phyloP scores from a whole-genome alignment of 1,140 invertebrate species.

The Cylas formicarius region DNA sequence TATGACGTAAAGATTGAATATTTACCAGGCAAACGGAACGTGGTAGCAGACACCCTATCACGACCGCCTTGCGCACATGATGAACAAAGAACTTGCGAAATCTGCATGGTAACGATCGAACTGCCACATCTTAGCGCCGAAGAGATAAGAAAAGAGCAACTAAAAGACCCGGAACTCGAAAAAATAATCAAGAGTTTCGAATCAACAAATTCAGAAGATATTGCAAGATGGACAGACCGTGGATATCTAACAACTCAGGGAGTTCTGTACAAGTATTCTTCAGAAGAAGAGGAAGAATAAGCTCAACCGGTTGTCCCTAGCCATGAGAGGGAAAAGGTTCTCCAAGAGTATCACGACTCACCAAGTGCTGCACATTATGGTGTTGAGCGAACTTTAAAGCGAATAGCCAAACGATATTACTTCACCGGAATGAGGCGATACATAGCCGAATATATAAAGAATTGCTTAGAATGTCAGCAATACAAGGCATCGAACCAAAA shows the following conservation, averaged over 20 bases:
- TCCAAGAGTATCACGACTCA: conserved; percentile 29
- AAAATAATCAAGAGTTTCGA: conserved; percentile 9
- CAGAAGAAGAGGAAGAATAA: conserved; percentile 25
- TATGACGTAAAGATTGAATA: conserved; percentile 19
- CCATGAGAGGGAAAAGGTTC: conserved; percentile 14
- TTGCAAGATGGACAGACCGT: conserved; percentile 22
- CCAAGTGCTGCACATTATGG: conserved; percentile 31
- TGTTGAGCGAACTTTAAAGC: conserved; percentile 23
- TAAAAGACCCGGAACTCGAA: conserved; percentile 1
- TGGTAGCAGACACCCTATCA: conserved; percentile 14
- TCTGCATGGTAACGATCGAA: conserved; percentile 22
- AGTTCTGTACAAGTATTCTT: conserved; percentile 28
- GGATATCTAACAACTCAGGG: conserved; percentile 28
- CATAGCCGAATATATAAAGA: conserved; percentile 24
- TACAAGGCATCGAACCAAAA: conserved; percentile 23
- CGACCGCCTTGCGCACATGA: conserved; percentile 5
- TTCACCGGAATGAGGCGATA: conserved; percentile 32
- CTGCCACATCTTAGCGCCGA: too few species aligned
- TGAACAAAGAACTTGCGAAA: conserved; percentile 14
- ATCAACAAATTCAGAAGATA: too few species aligned
- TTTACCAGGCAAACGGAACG: conserved; percentile 17
- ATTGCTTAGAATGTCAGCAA: too few species aligned
- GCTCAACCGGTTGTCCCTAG: conserved; percentile 26
- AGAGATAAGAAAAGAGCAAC: too few species aligned
- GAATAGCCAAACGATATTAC: conserved; percentile 28